These are phyloP conservation scores for Astreopora myriophthalma DNA, from an alignment of 64 coral and sea anemone species.

Conservation along the genomic window DNA sequence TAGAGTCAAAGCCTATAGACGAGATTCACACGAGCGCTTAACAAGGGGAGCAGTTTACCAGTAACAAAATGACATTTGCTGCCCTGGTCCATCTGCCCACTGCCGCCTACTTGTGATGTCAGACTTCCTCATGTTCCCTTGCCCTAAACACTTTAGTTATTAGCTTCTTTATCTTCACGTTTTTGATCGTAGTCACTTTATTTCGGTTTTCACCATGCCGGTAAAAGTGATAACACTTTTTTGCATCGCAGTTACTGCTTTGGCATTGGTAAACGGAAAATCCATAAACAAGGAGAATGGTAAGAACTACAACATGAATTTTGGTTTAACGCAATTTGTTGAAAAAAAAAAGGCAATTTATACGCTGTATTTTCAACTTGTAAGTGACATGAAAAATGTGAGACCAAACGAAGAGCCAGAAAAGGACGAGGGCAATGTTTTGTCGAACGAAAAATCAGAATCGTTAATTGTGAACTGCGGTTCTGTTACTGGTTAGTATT, in stretches of 20 bases:
- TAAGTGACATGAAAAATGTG: background rate
- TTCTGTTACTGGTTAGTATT: background rate
- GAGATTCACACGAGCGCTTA: background rate
- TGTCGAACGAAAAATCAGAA: background rate
- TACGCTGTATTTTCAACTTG: background rate
- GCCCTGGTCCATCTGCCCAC: background rate
- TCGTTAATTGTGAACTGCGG: background rate
- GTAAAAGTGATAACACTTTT: slow-evolving; percentile 2
- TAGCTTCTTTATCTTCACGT: background rate
- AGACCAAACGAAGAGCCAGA: background rate
- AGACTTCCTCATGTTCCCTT: background rate
- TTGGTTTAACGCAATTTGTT: background rate
- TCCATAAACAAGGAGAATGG: slow-evolving; percentile 5
- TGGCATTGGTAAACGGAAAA: slow-evolving; percentile 2
- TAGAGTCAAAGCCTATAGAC: background rate
- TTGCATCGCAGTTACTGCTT: background rate
- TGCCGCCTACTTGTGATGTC: slow-evolving; percentile 18
- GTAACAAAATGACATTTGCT: slow-evolving; percentile 10
- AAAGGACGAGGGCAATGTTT: background rate
- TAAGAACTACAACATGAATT: background rate
- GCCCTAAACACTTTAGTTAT: background rate
- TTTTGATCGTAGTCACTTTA: background rate
- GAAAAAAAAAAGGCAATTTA: background rate
- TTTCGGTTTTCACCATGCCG: background rate
- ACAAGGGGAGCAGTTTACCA: slow-evolving; percentile 9